Evolutionary conservation across 2,888 invertebrate species (phyloP).

Genomic region (Biston stratarius): DNA sequence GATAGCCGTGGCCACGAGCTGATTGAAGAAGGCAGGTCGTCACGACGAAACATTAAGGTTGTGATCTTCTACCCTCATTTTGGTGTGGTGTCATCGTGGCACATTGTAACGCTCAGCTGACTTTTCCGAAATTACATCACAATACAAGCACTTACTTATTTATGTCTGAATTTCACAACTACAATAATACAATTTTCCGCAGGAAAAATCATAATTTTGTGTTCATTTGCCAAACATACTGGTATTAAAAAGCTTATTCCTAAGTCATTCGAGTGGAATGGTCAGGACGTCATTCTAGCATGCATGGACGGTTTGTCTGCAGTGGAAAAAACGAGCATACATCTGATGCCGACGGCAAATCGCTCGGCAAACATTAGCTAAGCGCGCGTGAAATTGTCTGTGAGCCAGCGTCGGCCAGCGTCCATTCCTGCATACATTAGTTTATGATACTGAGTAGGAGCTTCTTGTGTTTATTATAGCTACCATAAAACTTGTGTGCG

Average conservation of each 20-base stretch:
- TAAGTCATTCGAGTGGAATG: constrained; percentile 10
- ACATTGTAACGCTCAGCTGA: no score
- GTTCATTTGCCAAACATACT: no score
- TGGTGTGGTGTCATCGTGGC: no score
- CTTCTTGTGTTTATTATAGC: constrained; percentile 57
- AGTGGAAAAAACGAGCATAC: constrained; percentile 57
- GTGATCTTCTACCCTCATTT: no score
- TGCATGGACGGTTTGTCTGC: constrained; percentile 51
- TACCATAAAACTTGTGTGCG: constrained; percentile 48
- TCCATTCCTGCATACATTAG: constrained; percentile 66
- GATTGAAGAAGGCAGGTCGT: no score
- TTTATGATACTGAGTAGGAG: constrained; percentile 55
- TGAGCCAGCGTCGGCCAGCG: constrained; percentile 57
- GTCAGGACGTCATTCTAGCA: constrained; percentile 26
- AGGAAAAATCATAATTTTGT: no score
- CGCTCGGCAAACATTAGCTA: constrained; percentile 79
- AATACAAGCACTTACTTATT: no score
- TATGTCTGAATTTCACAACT: no score
- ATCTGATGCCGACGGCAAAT: constrained; percentile 71
- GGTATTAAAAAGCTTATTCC: constrained; percentile 1
- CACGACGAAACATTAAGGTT: no score
- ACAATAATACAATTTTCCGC: no score
- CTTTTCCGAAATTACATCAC: no score
- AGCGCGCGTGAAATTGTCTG: constrained; percentile 80
- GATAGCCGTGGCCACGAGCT: no score